Evolutionary conservation across 2,113 vertebrate genomes (phyloP), one percentile per base, ranked within the genome.

Genomic region (Acrocephalus arundinaceus): DNA sequence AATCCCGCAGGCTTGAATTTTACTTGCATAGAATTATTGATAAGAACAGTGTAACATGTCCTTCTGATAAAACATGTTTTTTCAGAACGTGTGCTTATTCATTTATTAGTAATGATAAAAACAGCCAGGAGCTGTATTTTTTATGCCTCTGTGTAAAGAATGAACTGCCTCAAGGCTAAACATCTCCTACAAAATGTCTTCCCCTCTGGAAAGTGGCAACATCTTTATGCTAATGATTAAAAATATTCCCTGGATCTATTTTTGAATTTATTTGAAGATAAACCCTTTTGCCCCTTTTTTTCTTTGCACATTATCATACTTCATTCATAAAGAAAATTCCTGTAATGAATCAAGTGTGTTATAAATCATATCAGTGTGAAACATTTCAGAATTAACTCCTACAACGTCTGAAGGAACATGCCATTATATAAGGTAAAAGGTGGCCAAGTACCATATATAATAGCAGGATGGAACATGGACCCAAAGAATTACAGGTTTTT

Each of bases 61-160:
- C 79, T 94, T 96, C 92, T 94, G 74, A 97, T 79, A 68, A 97
- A 96, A 75, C 58, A 75, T 33, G 41, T 2, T 63, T 94, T 92
- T 95, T 74, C 76, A 94, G 90, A 92, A 78, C 41, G 24, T 4
- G 7, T 87, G 48, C 87, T 96, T 96, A 96, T 96, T 97, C 90
- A 94, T 97, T 96, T 90, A 79, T 92, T 95, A 94, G 59, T 94
- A 90, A 97, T 96, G 91, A 94, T 92, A 89, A 96, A 96, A 96
- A 91, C 59, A 94, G 94, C 97, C 87, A 84, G 79, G 45, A 97
- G 96, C 83, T 84, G 70, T 94, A 79, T 87, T 96, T 96, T 95
- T 89, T 84, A 96, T 95, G 96, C 74, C 81, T 97, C 90, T 88
- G 62, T 91, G 86, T 96, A 94, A 94, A 90, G 95, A 91, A 95